phyloP scores from a whole-genome alignment of 2,888 invertebrate genomes.

The Amorpha juglandis region DNA sequence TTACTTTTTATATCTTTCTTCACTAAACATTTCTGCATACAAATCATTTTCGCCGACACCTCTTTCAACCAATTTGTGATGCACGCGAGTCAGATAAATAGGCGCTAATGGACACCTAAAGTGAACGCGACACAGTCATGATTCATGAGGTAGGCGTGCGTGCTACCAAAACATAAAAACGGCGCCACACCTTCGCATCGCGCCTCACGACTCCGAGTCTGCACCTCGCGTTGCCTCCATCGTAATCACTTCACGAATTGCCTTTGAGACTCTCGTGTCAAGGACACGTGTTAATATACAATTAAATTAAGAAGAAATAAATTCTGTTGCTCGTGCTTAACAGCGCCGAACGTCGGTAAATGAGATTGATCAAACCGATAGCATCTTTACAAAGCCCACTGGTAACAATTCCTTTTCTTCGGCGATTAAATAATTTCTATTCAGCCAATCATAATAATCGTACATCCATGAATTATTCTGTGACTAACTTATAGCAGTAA shows the following conservation, averaged over 20 bases:
- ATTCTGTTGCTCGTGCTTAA: slow-evolving; percentile 28
- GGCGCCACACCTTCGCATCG: slow-evolving; percentile 36
- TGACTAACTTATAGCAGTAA: slow-evolving; percentile 1
- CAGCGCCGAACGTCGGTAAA: background rate
- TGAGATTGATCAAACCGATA: slow-evolving; percentile 2
- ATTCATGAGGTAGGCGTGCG: slow-evolving; percentile 41
- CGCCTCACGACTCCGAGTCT: slow-evolving; percentile 25
- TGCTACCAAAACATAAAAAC: slow-evolving; percentile 39
- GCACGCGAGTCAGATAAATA: background rate
- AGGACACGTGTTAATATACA: slow-evolving; percentile 40
- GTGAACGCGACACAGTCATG: slow-evolving; percentile 37
- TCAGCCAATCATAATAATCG: background rate
- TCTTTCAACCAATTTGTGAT: background rate
- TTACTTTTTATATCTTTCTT: background rate
- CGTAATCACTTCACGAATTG: slow-evolving; percentile 45
- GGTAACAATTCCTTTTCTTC: too few species aligned
- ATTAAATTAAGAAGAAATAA: slow-evolving; percentile 43
- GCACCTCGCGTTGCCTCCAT: slow-evolving; percentile 32
- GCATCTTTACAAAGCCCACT: background rate
- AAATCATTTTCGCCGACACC: background rate
- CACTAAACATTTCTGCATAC: background rate
- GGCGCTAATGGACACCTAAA: background rate
- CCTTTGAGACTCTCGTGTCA: slow-evolving; percentile 43
- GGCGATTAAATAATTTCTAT: slow-evolving; percentile 3
- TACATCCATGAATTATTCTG: slow-evolving; percentile 8